A percentile compares a stretch with the other conserved stretches of the same genome.
These are phyloP conservation scores for Chiloscyllium punctatum DNA, from an alignment of 2,797 vertebrate genomes.

Conservation along the genomic window DNA sequence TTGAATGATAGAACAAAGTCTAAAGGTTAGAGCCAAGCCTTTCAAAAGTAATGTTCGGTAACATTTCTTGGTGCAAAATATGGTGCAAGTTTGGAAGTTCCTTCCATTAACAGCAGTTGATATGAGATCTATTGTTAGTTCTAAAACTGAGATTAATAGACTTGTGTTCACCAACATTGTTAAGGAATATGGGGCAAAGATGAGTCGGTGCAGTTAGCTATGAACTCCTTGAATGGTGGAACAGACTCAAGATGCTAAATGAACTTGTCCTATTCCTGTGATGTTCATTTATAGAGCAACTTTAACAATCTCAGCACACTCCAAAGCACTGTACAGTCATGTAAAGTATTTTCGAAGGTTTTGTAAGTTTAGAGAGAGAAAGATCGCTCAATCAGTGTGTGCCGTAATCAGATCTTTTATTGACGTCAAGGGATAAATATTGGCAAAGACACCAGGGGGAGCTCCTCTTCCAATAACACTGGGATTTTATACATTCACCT, in stretches of 20 bases:
- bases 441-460: neutral
- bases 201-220: neutral
- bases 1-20: neutral
- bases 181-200: neutral
- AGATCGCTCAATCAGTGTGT: neutral
- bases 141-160: neutral
- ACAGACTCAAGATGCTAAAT: neutral
- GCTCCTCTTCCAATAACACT: neutral
- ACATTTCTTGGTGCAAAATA: neutral
- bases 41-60: neutral
- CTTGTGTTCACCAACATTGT: neutral
- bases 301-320: neutral
- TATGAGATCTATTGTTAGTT: neutral
- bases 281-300: neutral
- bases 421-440: neutral
- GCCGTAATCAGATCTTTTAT: neutral
- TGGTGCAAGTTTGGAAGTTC: neutral
- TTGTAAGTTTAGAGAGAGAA: neutral
- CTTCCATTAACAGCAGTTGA: neutral
- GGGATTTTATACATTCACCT: neutral
- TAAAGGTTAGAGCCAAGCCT: neutral
- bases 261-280: neutral
- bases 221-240: neutral
- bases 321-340: neutral
- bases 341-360: neutral